Base-by-base conservation (phyloP, 2,113 vertebrate species). In the Macquaria ambigua region DNA sequence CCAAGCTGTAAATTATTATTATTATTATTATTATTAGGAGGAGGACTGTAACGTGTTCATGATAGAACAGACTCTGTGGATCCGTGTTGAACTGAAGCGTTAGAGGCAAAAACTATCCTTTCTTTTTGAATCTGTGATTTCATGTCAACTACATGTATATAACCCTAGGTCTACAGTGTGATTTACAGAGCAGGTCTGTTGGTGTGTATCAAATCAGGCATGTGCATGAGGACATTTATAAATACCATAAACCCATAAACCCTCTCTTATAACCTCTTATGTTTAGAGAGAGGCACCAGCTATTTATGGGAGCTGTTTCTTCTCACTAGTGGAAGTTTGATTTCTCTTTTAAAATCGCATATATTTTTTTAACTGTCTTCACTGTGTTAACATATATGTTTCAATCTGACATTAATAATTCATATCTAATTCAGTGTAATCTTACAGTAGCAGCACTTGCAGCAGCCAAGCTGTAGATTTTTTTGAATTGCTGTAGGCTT, bases 1-100 rank as follows among this genome's bases (percentile, higher is more conserved):
- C 74, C 76, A 80, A 74, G 73, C 83, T 76, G 74, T 90, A 86
- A 92, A 94, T 92, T 61, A 58, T 66, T 58, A 34, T 63, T 89
- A 73, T 68, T 82, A 63, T 61, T 31, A 31, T 31, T 31, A 31
- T 31, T 31, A 31, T 31, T 31, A 31, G 28, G 28, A 81, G 25
- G 18, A 64, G 16, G 25, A 48, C 79, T 93, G 76, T 89, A 75
- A 89, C 80, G 80, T 90, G 74, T 58, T 59, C 43, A 20, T 56
- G 14, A 43, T 56, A 67, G 82, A 68, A 86, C 84, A 62, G 74
- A 79, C 50, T 53, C 50, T 18, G 48, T 46, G 41, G 56, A 75
- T 46, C 48, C 85, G 48, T 53, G 8, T 21, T 52, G 48, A 56
- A 58, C 63, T 79, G 55, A 87, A 48, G 56, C 41, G 6, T 56